Evolutionary conservation across 2,113 vertebrate species (phyloP), one percentile per base, ranked within the genome.

Genomic region (Apteryx mantelli): DNA sequence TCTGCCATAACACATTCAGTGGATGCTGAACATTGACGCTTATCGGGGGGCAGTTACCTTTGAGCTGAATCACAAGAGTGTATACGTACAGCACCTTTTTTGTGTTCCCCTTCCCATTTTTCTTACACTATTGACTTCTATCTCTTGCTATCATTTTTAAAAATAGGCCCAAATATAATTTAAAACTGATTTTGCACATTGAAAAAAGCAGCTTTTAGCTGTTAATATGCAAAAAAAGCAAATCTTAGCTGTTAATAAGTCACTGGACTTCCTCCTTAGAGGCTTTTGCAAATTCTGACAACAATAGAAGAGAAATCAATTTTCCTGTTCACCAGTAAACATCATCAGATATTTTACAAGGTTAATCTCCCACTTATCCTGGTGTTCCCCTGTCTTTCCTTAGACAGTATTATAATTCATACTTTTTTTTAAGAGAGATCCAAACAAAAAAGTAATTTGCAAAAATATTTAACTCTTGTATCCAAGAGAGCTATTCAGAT

Each of bases 71-170:
- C 46, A 32, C 48, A 20, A 13, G 7, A 44, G 30, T 12, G 25
- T 1, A 42, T 6, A 7, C 0, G 7, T 11, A n/a, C 24, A 30
- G 6, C 9, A 42, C 20, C 6, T 19, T 19, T 10, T 24, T 9
- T 19, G 15, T 20, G 42, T 61, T 19, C 15, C 40, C 58, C 16
- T 16, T 24, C 5, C 34, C 28, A 16, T 82, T 92, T 74, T 86
- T 83, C 69, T 61, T 17, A 22, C 7, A 10, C 36, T 50, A n/a
- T 38, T 76, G 73, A 58, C 16, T 38, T 86, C 32, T 48, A 2
- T 32, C 25, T 76, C 71, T 81, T 75, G 60, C 58, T 89, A 30
- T 42, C 50, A 15, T 69, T 36, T 89, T 81, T 52, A 65, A 69
- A 28, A 20, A 60, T 60, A 60, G 18, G 56, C 30, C 56, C 30